Evolutionary conservation across 2,113 vertebrate species (phyloP), one percentile per base, ranked within the genome.

Genomic region (Aspidoscelis tigris): DNA sequence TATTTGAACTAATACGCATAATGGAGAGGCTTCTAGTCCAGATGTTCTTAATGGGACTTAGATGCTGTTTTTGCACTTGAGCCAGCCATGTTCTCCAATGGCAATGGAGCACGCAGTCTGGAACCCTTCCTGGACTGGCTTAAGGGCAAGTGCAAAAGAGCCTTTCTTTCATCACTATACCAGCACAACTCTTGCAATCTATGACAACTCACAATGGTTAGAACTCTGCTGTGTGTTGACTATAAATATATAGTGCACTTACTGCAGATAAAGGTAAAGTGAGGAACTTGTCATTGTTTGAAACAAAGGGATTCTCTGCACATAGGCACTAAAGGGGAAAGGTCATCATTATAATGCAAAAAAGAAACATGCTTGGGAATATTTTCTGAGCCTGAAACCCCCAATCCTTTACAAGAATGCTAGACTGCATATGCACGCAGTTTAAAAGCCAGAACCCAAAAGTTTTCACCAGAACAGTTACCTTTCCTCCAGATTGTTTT

Each of bases 401-500:
- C 39, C 7, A 2, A 4, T 7, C 53, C 72, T 66, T 68, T 68
- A 33, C 33, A 33, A 33, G 1, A 33, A 33, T 68, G 2, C 26
- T 68, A 68, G 26, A 68, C 1, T 9, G 26, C 33, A 39, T 39
- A 39, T 70, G n/a, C 5, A 14, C 4, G 39, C n/a, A 39, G n/a
- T 5, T 5, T 41, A 70, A 70, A 16, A 18, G 18, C 12, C 14
- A 61, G 58, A 72, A 72, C 18, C 39, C 72, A 43, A 10, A 7
- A 44, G 5, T 69, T 33, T 70, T 50, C 24, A 44, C 26, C 5
- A 18, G 85, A 71, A 78, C 78, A 0, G 44, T 96, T 94, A 98
- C 99, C 97, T 98, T 98, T 86, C 99, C 99, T 92, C 99, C 98
- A 1, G 98, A 96, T 41, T 99, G 93, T 80, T 96, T 98, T 88